A percentile compares a stretch with the other conserved stretches of the same genome.
These are phyloP conservation scores for Saxidomus purpurata DNA, from an alignment of 1,140 invertebrate genomes.

Conservation along the genomic window DNA sequence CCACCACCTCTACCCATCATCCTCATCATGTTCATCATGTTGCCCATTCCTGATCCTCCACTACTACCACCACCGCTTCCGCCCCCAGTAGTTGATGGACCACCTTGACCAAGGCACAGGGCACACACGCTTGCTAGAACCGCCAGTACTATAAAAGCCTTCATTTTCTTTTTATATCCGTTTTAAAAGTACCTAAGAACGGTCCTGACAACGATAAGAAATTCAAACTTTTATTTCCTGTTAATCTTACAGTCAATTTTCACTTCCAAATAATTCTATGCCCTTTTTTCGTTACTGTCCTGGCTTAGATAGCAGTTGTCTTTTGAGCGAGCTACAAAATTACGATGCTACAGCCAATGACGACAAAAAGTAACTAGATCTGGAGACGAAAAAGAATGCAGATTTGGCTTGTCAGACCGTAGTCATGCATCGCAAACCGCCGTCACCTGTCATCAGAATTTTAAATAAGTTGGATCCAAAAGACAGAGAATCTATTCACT, in stretches of 20 bases:
- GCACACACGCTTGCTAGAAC: neutral
- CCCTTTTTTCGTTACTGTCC: neutral
- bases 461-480: neutral
- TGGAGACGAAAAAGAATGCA: neutral
- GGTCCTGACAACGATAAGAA: neutral
- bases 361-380: slow-evolving; percentile 14
- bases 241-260: no score
- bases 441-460: neutral
- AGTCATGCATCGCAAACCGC: neutral
- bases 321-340: neutral
- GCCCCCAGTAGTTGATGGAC: neutral
- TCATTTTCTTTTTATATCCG: neutral
- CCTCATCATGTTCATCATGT: neutral
- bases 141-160: neutral
- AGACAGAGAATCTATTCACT: neutral
- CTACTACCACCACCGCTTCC: neutral
- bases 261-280: no score
- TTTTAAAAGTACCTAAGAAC: neutral
- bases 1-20: neutral
- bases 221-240: no score
- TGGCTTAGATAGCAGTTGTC: neutral
- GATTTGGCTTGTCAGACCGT: neutral
- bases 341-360: neutral
- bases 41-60: neutral
- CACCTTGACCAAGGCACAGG: neutral